These are phyloP conservation scores for Neomicropteryx cornuta DNA, from an alignment of 1,140 invertebrate genomes.

Conservation along the genomic window DNA sequence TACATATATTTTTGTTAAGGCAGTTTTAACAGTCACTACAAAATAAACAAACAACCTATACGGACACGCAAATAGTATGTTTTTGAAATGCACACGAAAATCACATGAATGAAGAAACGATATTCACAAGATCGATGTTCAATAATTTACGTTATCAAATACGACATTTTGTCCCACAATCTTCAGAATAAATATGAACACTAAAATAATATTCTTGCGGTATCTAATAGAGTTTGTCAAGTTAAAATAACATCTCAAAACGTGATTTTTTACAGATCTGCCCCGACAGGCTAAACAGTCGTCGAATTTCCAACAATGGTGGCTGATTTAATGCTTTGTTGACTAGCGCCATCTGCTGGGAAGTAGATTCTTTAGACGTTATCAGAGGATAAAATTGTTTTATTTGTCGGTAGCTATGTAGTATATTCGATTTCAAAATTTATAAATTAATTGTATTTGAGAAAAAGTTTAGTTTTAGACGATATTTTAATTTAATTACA, in stretches of 20 bases:
- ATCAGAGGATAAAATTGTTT: no score
- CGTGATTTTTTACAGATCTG: slow-evolving; percentile 10
- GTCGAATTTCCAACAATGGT: slow-evolving; percentile 13
- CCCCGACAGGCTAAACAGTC: slow-evolving; percentile 11
- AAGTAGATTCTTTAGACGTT: no score
- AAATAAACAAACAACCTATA: slow-evolving; percentile 1
- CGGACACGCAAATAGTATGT: slow-evolving; percentile 6
- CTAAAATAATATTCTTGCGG: slow-evolving; percentile 4
- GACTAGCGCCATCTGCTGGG: slow-evolving; percentile 8
- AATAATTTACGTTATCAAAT: slow-evolving; percentile 11
- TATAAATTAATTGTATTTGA: no score
- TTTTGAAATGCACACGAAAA: slow-evolving; percentile 13
- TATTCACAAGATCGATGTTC: slow-evolving; percentile 13
- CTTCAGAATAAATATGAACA: slow-evolving; percentile 1
- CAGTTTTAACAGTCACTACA: slow-evolving; percentile 6
- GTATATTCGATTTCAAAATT: no score
- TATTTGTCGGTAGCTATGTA: no score
- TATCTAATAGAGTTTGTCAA: slow-evolving; percentile 6
- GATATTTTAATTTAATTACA: no score
- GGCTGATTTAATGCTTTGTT: slow-evolving; percentile 10
- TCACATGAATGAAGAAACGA: slow-evolving; percentile 12
- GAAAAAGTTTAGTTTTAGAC: no score
- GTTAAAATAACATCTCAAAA: slow-evolving; percentile 8
- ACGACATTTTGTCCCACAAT: slow-evolving; percentile 5
- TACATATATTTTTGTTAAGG: no score